Percentiles rank a stretch among this genome's conserved stretches.
Conservation (phyloP, 1,140 invertebrate species). For the Papilio xuthus region DNA sequence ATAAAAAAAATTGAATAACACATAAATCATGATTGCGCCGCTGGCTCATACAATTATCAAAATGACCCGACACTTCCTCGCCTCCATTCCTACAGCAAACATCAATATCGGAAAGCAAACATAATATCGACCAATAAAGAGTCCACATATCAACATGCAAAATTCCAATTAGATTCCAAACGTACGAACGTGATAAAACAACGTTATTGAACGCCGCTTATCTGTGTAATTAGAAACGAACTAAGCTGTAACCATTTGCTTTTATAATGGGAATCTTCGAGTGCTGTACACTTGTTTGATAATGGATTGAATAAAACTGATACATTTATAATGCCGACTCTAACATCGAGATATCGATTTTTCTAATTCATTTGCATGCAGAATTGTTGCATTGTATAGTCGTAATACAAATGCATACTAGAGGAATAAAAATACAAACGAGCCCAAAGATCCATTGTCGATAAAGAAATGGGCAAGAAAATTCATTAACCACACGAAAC, state of each 20-base stretch:
- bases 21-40: conserved; percentile 33
- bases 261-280: conserved; percentile 76
- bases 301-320: conserved; percentile 54
- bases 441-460: background rate
- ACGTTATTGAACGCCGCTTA: conserved; percentile 78
- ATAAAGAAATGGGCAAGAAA: conserved; percentile 8
- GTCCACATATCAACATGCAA: conserved; percentile 79
- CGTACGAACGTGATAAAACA: conserved; percentile 78
- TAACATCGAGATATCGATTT: conserved; percentile 4
- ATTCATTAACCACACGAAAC: conserved; percentile 11
- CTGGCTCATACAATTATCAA: conserved; percentile 43
- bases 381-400: background rate
- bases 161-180: conserved; percentile 81
- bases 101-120: conserved; percentile 78
- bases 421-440: conserved; percentile 1
- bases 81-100: conserved; percentile 69
- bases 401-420: conserved; percentile 1
- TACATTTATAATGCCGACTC: conserved; percentile 39
- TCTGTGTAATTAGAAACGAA: conserved; percentile 80
- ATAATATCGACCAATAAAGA: conserved; percentile 80
- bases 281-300: conserved; percentile 67
- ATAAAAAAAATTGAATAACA: conserved; percentile 25
- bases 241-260: conserved; percentile 78
- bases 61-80: conserved; percentile 50
- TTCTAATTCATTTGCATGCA: background rate